These are phyloP conservation scores for Callosobruchus maculatus DNA, from an alignment of 2,888 invertebrate genomes.

Conservation along the genomic window DNA sequence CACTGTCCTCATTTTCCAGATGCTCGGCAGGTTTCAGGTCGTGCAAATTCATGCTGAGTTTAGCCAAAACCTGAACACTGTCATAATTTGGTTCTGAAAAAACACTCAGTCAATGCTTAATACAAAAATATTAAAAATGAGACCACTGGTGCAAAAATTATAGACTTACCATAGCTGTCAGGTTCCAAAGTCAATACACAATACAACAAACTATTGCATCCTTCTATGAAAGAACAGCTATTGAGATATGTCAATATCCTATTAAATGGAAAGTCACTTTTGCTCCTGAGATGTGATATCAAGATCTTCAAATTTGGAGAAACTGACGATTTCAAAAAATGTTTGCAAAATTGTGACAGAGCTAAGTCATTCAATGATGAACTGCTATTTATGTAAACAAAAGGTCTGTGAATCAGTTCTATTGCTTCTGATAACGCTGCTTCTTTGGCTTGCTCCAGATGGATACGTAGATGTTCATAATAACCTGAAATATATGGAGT, in stretches of 20 bases:
- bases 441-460: conserved; percentile 57
- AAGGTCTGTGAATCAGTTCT: conserved; percentile 73
- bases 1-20: conserved; percentile 50
- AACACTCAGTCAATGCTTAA: too few relatives aligned
- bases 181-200: conserved; percentile 67
- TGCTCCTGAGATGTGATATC: conserved; percentile 60
- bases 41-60: conserved; percentile 46
- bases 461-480: conserved; percentile 65
- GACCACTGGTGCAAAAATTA: too few relatives aligned
- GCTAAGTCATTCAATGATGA: conserved; percentile 52
- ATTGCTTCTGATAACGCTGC: conserved; percentile 64
- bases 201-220: conserved; percentile 59
- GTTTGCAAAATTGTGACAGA: conserved; percentile 58
- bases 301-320: conserved; percentile 67
- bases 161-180: conserved; percentile 58
- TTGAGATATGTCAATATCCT: conserved; percentile 47
- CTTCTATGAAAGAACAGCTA: conserved; percentile 44
- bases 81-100: conserved; percentile 52
- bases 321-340: conserved; percentile 65
- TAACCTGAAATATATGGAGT: conserved; percentile 56
- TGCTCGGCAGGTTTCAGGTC: conserved; percentile 45
- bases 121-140: too few relatives aligned
- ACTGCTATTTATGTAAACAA: conserved; percentile 54
- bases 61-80: conserved; percentile 58
- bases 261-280: conserved; percentile 47